Evolutionary conservation across 1,140 invertebrate species (phyloP), one percentile per base, ranked within the genome.

Genomic region (Aphis gossypii): DNA sequence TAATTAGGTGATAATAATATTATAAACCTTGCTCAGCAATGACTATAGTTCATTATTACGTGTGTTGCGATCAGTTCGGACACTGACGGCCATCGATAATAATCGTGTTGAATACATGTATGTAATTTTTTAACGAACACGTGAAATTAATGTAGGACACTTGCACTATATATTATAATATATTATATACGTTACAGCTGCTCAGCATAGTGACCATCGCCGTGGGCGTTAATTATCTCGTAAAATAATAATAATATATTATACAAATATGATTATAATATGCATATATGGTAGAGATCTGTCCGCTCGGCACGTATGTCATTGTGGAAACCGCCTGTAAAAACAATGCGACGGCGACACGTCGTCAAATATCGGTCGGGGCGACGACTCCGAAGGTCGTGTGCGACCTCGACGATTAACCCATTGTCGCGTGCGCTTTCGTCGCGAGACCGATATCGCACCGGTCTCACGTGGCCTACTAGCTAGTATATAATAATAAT

Each of bases 351-450:
- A 18, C 41, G 41, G 56, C 48, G n/a, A 56, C 87, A 56, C 87
- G 87, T 89, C 87, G 48, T 89, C n/a, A 54, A 56, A 89, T 89
- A 38, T 89, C 87, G 87, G 82, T 83, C 68, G 48, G 46, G 48
- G 82, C 48, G 14, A 84, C 46, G 76, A 41, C n/a, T 82, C 4
- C 44, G 44, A 41, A 83, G 76, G 68, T 83, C 76, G 91, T 60
- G 76, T 84, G 48, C 82, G 76, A 92, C 90, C 90, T 92, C 90
- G 90, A 56, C 35, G n/a, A 35, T 92, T 84, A 54, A 92, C 46
- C 76, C 46, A 54, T 92, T 84, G 91, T 92, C 91, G 76, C 30
- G 9, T 48, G 56, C 25, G 38, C 30, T 54, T 23, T 38, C 35
- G 20, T 90, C 90, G 44, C 11, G 5, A 46, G 38, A 92, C 90